Evolutionary conservation across 2,888 invertebrate species (phyloP).

Genomic region (Tinea pellionella): DNA sequence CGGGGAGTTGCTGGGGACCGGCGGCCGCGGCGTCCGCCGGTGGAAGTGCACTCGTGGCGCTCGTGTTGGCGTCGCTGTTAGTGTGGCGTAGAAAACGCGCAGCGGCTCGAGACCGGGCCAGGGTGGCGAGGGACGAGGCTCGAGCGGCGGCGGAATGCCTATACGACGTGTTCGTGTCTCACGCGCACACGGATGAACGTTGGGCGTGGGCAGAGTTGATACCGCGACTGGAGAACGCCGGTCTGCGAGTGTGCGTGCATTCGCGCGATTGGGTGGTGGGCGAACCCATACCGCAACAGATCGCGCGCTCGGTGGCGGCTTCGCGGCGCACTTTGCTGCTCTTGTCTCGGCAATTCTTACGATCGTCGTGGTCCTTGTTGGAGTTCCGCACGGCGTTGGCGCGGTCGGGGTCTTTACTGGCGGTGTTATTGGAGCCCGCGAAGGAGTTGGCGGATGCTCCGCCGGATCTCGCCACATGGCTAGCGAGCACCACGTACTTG

Average conservation of each 20-base stretch:
- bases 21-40: background rate
- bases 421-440: conserved; percentile 76
- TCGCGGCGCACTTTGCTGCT: conserved; percentile 59
- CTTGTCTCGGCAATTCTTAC: conserved; percentile 28
- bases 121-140: conserved; percentile 19
- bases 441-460: conserved; percentile 70
- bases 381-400: conserved; percentile 70
- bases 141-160: conserved; percentile 21
- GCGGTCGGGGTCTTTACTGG: conserved; percentile 68
- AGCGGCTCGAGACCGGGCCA: conserved; percentile 6
- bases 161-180: conserved; percentile 86
- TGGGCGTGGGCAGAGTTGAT: conserved; percentile 75
- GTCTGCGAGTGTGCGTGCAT: conserved; percentile 76
- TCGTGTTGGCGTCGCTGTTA: conserved; percentile 16
- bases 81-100: conserved; percentile 19
- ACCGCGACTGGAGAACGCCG: conserved; percentile 72
- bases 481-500: conserved; percentile 82
- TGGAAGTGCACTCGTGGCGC: conserved; percentile 15
- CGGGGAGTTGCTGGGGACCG: background rate
- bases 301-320: conserved; percentile 78
- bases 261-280: conserved; percentile 80
- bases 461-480: conserved; percentile 69
- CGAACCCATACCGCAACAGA: conserved; percentile 78
- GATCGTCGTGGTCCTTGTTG: conserved; percentile 74
- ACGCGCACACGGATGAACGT: conserved; percentile 80